These are phyloP conservation scores for Salpingus planirostris DNA, from an alignment of 2,888 invertebrate species.

Conservation along the genomic window DNA sequence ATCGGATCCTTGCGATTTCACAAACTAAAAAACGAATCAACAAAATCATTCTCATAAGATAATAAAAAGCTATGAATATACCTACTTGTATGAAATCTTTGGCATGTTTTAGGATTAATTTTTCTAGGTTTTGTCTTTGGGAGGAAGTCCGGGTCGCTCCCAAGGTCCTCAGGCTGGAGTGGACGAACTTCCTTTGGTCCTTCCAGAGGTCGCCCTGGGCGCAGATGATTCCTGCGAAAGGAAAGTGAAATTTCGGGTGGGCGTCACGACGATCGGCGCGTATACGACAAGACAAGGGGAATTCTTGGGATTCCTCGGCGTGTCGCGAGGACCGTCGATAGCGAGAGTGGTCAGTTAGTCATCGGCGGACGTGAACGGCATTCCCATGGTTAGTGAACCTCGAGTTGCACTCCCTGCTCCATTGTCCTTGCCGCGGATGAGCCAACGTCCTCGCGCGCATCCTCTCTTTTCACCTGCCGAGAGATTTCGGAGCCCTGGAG, in stretches of 20 bases:
- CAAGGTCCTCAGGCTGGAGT: conserved; percentile 61
- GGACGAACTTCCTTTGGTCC: conserved; percentile 69
- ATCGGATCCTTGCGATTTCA: conserved; percentile 16
- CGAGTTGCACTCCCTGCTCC: no score
- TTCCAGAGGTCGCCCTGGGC: conserved; percentile 75
- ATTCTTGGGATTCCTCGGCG: conserved; percentile 10
- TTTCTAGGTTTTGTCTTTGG: conserved; percentile 54
- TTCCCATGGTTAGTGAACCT: conserved; percentile 15
- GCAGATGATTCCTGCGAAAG: conserved; percentile 67
- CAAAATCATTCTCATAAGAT: conserved; percentile 1
- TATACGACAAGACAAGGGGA: no score
- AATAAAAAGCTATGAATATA: no score
- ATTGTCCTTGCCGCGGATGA: no score
- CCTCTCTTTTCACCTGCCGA: conserved; percentile 6
- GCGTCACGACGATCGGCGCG: no score
- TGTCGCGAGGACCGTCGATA: conserved; percentile 12
- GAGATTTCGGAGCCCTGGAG: no score
- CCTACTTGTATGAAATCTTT: conserved; percentile 52
- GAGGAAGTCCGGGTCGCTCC: conserved; percentile 61
- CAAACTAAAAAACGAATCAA: conserved; percentile 7
- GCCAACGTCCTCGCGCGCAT: conserved; percentile 4
- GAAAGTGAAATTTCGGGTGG: conserved; percentile 3
- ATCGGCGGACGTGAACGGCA: conserved; percentile 22
- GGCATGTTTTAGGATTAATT: conserved; percentile 54
- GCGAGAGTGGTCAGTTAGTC: conserved; percentile 21